A percentile compares a stretch with the other conserved stretches of the same genome.
These are phyloP conservation scores for Denticeps clupeoides DNA, from an alignment of 2,797 vertebrate species.

Conservation along the genomic window DNA sequence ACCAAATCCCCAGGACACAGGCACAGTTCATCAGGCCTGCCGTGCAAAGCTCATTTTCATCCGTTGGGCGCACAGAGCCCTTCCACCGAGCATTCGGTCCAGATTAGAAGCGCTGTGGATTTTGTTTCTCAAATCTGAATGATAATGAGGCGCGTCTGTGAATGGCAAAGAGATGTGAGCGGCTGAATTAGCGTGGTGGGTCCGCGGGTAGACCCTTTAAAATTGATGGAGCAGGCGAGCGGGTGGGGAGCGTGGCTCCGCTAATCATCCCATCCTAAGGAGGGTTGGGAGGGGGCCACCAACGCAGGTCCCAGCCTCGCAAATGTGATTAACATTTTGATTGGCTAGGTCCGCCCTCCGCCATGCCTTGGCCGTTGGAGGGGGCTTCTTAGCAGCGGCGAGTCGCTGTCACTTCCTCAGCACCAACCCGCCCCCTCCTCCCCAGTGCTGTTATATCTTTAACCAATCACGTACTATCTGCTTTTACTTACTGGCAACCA, in stretches of 20 bases:
- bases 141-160: background rate
- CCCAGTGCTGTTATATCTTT: conserved; percentile 6
- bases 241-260: too few relatives aligned
- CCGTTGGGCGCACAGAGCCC: background rate
- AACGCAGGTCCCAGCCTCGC: too few relatives aligned
- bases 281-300: too few relatives aligned
- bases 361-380: too few relatives aligned
- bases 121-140: background rate
- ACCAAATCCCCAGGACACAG: background rate
- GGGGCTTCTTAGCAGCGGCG: too few relatives aligned
- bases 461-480: background rate
- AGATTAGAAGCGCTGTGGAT: background rate
- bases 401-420: background rate
- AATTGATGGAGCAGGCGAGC: too few relatives aligned
- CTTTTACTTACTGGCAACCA: conserved; percentile 19
- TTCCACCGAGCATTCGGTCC: background rate
- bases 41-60: conserved; percentile 2
- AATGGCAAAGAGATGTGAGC: background rate
- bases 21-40: background rate
- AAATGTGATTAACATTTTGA: too few relatives aligned
- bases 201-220: too few relatives aligned
- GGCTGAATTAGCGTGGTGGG: too few relatives aligned
- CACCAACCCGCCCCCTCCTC: background rate
- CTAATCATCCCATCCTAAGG: too few relatives aligned
- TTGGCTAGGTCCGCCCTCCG: too few relatives aligned